Conservation (phyloP, 2,888 invertebrate species). For the Entomobrya proxima region DNA sequence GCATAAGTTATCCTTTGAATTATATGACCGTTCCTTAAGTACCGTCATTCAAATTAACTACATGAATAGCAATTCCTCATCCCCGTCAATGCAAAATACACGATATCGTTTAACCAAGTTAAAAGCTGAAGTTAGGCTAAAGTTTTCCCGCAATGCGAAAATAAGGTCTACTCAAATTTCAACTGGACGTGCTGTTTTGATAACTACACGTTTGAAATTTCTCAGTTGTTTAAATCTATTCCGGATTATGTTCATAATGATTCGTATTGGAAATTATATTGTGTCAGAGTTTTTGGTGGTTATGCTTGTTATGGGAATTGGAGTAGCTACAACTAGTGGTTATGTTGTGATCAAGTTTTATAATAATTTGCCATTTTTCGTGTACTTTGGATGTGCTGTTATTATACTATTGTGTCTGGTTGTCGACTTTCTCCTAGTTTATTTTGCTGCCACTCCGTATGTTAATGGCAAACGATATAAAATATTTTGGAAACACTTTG, state of each 20-base stretch:
- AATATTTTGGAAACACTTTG: neutral
- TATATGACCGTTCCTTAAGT: neutral
- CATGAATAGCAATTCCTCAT: neutral
- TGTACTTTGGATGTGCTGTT: neutral
- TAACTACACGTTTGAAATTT: neutral
- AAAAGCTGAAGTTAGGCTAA: no score
- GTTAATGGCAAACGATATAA: neutral
- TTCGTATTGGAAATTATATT: neutral
- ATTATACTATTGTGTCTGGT: neutral
- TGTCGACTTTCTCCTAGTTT: neutral
- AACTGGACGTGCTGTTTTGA: no score
- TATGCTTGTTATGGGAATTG: neutral
- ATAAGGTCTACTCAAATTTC: no score
- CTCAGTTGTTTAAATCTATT: neutral
- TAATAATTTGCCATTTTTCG: neutral
- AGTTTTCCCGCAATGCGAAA: no score
- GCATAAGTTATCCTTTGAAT: neutral
- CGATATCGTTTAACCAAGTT: neutral
- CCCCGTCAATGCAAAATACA: neutral
- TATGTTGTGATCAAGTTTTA: neutral
- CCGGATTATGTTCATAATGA: neutral
- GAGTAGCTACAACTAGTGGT: neutral
- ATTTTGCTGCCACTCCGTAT: neutral
- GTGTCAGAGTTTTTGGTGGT: neutral
- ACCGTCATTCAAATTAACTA: neutral